Conservation (phyloP, 2,797 vertebrate genomes). For the Sylvia borin region DNA sequence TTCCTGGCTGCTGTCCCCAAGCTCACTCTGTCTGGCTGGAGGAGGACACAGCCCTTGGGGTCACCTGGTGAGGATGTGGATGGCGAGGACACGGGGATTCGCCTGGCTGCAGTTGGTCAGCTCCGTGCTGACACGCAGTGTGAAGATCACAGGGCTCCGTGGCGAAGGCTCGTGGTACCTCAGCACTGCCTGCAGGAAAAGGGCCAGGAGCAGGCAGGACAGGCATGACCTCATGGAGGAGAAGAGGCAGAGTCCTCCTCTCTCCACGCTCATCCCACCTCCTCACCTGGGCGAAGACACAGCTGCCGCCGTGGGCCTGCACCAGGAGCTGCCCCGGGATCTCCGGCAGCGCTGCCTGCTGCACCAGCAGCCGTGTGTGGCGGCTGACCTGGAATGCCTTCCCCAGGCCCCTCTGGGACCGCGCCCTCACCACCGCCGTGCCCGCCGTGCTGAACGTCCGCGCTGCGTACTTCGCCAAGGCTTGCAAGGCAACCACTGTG, state of each 20-base stretch:
- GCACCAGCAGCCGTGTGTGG: conserved; percentile 61
- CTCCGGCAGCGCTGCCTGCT: conserved; percentile 35
- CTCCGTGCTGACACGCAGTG: conserved; percentile 27
- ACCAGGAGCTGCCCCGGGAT: conserved; percentile 47
- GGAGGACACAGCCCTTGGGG: neutral
- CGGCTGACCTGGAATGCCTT: conserved; percentile 51
- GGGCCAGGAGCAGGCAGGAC: neutral
- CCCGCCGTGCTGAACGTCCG: neutral
- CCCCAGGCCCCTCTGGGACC: neutral
- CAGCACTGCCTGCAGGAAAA: neutral
- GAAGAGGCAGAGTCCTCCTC: neutral
- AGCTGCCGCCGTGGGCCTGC: conserved; percentile 44
- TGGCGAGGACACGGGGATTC: rapidly evolving
- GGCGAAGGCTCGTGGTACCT: neutral
- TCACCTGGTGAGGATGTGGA: conserved; percentile 35
- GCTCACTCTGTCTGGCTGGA: neutral
- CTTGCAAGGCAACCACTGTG: conserved; percentile 73
- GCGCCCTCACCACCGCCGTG: conserved; percentile 24
- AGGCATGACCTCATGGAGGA: neutral
- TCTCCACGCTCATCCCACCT: rapidly evolving
- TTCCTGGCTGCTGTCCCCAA: neutral
- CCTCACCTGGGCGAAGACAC: conserved; percentile 70
- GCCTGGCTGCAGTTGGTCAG: conserved; percentile 31
- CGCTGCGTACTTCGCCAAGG: conserved; percentile 58
- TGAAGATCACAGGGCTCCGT: neutral